Conservation (phyloP, 2,113 vertebrate species). For the Brevimyrus niger region DNA sequence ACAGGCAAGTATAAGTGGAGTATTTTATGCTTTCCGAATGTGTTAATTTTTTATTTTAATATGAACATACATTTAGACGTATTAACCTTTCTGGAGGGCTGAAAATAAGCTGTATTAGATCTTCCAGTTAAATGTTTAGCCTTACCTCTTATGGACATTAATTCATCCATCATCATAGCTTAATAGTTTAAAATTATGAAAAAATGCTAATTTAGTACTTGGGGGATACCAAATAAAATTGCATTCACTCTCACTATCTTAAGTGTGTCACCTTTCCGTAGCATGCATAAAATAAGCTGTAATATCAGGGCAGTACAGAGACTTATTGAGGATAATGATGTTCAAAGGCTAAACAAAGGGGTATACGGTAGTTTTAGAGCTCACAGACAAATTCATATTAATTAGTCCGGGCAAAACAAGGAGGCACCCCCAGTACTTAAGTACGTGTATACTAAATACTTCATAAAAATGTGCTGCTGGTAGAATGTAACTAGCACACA, state of each 20-base stretch:
- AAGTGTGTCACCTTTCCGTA: not conserved
- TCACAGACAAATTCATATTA: not conserved
- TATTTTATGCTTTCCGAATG: not conserved
- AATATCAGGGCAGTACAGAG: not conserved
- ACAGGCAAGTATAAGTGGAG: slow-evolving; percentile 60
- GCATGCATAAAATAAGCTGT: not conserved
- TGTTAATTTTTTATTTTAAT: not conserved
- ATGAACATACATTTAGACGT: not conserved
- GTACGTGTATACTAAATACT: not conserved
- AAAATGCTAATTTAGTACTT: not conserved
- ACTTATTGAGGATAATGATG: not conserved
- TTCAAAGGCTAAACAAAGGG: not conserved
- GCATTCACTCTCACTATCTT: not conserved
- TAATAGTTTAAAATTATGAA: not conserved
- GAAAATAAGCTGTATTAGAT: not conserved
- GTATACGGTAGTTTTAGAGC: not conserved
- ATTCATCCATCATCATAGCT: not conserved
- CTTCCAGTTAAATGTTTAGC: not conserved
- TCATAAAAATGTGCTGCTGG: not conserved
- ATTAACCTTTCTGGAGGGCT: not conserved
- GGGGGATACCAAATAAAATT: not conserved
- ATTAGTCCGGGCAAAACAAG: not conserved
- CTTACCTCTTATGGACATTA: not conserved
- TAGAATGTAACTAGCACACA: not conserved
- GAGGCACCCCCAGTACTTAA: not conserved